Evolutionary conservation across 2,113 vertebrate genomes (phyloP), one percentile per base, ranked within the genome.

Genomic region (Eptesicus fuscus): DNA sequence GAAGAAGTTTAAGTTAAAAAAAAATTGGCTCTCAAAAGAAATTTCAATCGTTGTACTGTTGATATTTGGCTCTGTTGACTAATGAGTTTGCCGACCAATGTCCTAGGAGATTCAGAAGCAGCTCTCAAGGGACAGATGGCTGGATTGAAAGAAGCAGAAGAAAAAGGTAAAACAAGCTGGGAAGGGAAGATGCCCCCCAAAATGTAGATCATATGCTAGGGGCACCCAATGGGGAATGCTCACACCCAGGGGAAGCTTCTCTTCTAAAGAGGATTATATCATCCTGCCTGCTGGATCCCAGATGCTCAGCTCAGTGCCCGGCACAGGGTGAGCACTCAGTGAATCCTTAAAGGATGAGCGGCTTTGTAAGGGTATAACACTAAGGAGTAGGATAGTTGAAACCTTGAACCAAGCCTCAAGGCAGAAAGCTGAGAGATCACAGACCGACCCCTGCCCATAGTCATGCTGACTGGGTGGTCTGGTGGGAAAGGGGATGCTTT

Each of bases 121-220:
- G 70, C 35, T 61, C n/a, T 89, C 42, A 59, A 83, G 84, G 93
- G 56, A 84, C 88, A 92, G 94, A 87, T 93, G 85, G 77, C 53
- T 67, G 84, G 51, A 83, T 18, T 65, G 83, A 93, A 95, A 92
- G 92, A 83, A 76, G n/a, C 22, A 78, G 95, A 94, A 94, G 77
- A 74, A 65, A 89, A 85, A 47, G 74, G 28, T 73, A 35, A 83
- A 90, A 47, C 44, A 87, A 84, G 49, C 49, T 84, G 51, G 83
- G 70, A 56, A 61, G 56, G 28, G 91, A 90, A 77, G 61, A 37
- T 35, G 35, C 2, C 51, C 73, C 61, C 37, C 78, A 42, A 90
- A 69, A 87, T 44, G 42, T 22, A 70, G 51, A n/a, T 79, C 23
- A 12, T 40, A 32, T 10, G 16, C 13, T n/a, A 44, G 49, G 51